Conservation (phyloP, 2,113 vertebrate genomes). For the Verasper variegatus region DNA sequence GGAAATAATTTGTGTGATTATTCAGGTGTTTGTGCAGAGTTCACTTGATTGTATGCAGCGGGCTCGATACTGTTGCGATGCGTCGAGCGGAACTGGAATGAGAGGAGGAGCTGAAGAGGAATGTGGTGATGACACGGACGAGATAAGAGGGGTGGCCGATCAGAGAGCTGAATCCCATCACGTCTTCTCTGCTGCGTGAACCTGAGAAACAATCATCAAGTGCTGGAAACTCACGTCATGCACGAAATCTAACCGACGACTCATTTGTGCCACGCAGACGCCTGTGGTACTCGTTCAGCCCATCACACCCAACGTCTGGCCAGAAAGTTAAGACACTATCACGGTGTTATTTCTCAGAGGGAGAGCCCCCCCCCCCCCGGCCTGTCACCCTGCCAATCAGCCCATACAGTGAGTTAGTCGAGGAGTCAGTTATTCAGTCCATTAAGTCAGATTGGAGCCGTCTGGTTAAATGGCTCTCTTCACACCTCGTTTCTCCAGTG, state of each 20-base stretch:
- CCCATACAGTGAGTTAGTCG: slow-evolving; percentile 63
- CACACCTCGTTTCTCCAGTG: slow-evolving; percentile 64
- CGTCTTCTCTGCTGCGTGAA: background rate
- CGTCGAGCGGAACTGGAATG: too few relatives aligned
- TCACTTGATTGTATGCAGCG: background rate
- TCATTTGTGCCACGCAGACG: background rate
- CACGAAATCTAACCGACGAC: background rate
- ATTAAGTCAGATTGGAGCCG: slow-evolving; percentile 60
- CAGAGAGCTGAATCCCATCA: too few relatives aligned
- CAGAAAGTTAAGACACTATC: background rate
- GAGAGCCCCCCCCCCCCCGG: slow-evolving; percentile 4
- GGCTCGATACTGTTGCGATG: background rate
- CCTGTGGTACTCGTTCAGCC: background rate
- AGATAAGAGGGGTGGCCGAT: too few relatives aligned
- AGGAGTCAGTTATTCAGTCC: slow-evolving; percentile 63
- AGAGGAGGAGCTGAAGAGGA: background rate
- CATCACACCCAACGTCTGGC: background rate
- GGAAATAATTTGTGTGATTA: slow-evolving; percentile 16
- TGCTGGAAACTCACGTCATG: background rate
- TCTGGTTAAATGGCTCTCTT: slow-evolving; percentile 63
- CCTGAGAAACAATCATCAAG: background rate
- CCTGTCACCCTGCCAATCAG: slow-evolving; percentile 32
- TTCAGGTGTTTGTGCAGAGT: background rate
- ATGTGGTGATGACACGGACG: background rate
- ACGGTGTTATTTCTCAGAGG: slow-evolving; percentile 20